Conservation (phyloP, 2,888 invertebrate genomes). For the Agapostemon virescens region DNA sequence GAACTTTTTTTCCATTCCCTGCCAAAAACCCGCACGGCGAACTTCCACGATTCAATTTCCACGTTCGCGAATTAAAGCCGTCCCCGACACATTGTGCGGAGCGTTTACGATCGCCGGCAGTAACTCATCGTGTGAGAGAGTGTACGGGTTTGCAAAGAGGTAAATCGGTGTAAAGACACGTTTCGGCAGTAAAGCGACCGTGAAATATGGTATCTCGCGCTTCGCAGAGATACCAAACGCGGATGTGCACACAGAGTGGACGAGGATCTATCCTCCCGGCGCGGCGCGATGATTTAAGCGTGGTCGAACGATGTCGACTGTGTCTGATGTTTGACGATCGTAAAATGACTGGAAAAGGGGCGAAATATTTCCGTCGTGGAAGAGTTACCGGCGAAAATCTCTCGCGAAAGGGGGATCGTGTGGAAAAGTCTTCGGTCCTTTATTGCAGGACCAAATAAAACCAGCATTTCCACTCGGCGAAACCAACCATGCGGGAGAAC, state of each 20-base stretch:
- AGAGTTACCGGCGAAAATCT: slow-evolving; percentile 1
- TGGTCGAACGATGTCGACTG: slow-evolving; percentile 10
- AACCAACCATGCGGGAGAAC: not conserved
- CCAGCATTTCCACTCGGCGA: not conserved
- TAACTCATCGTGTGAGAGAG: slow-evolving; percentile 10
- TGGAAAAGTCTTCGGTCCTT: not conserved
- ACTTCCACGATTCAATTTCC: slow-evolving; percentile 16
- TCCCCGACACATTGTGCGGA: slow-evolving; percentile 14
- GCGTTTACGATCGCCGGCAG: slow-evolving; percentile 24
- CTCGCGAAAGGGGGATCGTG: not conserved
- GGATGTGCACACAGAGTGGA: slow-evolving; percentile 1
- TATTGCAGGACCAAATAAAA: not conserved
- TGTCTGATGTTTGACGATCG: slow-evolving; percentile 17
- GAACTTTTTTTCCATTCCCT: not conserved
- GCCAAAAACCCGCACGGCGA: not conserved
- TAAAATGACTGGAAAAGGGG: slow-evolving; percentile 27
- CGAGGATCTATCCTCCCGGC: slow-evolving; percentile 2
- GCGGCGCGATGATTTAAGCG: slow-evolving; percentile 32
- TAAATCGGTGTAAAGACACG: slow-evolving; percentile 51
- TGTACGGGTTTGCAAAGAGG: slow-evolving; percentile 25
- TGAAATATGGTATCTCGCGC: slow-evolving; percentile 39
- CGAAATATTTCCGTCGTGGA: not conserved
- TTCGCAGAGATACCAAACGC: slow-evolving; percentile 8
- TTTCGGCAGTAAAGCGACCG: slow-evolving; percentile 50
- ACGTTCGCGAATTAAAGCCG: slow-evolving; percentile 16